Evolutionary conservation across 1,140 invertebrate genomes (phyloP).

Genomic region (Magallana ariakensis): DNA sequence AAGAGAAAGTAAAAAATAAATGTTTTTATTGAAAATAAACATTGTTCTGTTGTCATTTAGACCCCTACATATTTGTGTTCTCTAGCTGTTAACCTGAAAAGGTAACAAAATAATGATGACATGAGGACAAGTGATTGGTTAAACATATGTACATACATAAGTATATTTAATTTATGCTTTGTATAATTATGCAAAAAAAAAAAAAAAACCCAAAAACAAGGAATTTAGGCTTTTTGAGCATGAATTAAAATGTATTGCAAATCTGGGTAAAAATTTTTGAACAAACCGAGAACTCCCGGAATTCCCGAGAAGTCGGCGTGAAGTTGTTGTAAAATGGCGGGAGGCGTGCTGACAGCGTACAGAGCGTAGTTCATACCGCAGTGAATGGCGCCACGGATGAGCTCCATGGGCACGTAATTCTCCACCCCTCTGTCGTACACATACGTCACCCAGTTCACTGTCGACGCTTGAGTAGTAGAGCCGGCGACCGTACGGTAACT

Average conservation of each 20-base stretch:
- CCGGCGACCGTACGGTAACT: background rate
- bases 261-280: too few species aligned
- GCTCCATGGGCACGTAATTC: conserved; percentile 51
- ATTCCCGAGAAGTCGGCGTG: conserved; percentile 43
- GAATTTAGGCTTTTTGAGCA: too few species aligned
- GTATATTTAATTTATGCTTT: too few species aligned
- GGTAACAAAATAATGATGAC: background rate
- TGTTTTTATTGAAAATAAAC: background rate
- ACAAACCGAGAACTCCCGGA: conserved; percentile 41
- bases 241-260: too few species aligned
- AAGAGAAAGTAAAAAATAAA: conserved; percentile 36
- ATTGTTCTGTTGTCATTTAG: conserved; percentile 19
- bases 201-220: too few species aligned
- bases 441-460: conserved; percentile 41
- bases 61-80: background rate
- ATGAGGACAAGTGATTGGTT: too few species aligned
- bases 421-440: conserved; percentile 38
- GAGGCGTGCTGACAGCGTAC: conserved; percentile 41
- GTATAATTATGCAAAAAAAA: too few species aligned
- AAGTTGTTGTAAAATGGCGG: conserved; percentile 1
- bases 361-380: conserved; percentile 46
- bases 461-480: background rate
- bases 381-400: conserved; percentile 44
- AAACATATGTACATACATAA: too few species aligned
- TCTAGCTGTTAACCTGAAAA: background rate